phyloP scores from a whole-genome alignment of 1,140 invertebrate genomes.

The Musca domestica region DNA sequence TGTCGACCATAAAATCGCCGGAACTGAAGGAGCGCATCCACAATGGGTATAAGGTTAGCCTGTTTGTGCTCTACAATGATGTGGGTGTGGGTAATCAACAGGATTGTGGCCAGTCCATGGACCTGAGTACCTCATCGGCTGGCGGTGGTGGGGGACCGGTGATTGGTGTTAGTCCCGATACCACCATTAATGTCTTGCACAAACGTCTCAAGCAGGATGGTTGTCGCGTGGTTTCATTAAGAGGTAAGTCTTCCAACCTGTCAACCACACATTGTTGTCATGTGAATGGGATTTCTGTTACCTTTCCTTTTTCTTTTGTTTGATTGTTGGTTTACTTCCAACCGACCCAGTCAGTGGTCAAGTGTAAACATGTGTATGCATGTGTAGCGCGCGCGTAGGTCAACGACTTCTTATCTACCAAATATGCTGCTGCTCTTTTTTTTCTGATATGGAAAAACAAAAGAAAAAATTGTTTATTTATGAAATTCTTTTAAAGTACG shows the following conservation, averaged over 20 bases:
- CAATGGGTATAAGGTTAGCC: slow-evolving; percentile 66
- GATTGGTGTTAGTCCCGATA: slow-evolving; percentile 10
- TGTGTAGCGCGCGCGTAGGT: too few relatives aligned
- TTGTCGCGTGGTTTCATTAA: slow-evolving; percentile 74
- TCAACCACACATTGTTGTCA: background rate
- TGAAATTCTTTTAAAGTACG: background rate
- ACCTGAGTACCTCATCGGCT: slow-evolving; percentile 28
- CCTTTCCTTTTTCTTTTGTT: background rate
- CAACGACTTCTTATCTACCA: slow-evolving; percentile 16
- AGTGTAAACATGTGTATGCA: too few relatives aligned
- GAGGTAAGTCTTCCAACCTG: slow-evolving; percentile 63
- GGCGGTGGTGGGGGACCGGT: slow-evolving; percentile 31
- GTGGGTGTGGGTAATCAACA: slow-evolving; percentile 53
- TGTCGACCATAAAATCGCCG: slow-evolving; percentile 79
- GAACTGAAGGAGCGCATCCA: slow-evolving; percentile 76
- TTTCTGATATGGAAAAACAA: slow-evolving; percentile 9
- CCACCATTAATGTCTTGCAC: slow-evolving; percentile 65
- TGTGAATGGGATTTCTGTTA: background rate
- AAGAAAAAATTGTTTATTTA: background rate
- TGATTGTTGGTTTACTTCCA: background rate
- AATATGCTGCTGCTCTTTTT: background rate
- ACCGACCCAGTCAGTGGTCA: background rate
- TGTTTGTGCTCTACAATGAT: slow-evolving; percentile 75
- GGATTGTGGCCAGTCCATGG: slow-evolving; percentile 6
- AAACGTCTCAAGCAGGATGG: slow-evolving; percentile 78